These are phyloP conservation scores for Argynnis bischoffii DNA, from an alignment of 2,888 invertebrate species.

Conservation along the genomic window DNA sequence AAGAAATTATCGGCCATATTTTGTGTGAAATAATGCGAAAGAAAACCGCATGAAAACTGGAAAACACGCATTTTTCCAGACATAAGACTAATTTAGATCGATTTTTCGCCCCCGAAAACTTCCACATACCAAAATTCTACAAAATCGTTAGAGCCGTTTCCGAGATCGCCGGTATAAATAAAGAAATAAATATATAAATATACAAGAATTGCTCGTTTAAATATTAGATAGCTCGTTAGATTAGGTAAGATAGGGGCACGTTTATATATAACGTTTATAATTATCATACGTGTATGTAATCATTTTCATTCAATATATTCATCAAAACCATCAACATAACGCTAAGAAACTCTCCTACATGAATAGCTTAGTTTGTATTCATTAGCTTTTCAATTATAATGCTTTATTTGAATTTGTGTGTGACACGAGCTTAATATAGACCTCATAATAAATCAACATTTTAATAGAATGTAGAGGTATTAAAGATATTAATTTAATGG, in stretches of 20 bases:
- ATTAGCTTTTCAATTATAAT: constrained; percentile 39
- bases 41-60: no score
- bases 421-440: constrained; percentile 25
- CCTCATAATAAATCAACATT: constrained; percentile 9
- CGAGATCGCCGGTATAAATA: no score
- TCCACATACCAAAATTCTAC: no score
- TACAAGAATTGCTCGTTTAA: no score
- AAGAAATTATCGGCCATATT: no score
- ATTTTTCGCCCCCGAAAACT: no score
- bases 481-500: constrained; percentile 12
- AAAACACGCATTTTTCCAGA: no score
- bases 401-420: constrained; percentile 28
- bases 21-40: no score
- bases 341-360: constrained; percentile 15
- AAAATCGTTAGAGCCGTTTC: no score
- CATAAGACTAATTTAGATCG: no score
- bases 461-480: constrained; percentile 20
- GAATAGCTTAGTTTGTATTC: constrained; percentile 38
- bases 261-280: constrained; percentile 12
- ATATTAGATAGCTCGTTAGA: no score
- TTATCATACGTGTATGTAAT: constrained; percentile 18
- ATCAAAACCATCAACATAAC: constrained; percentile 32
- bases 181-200: no score
- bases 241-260: constrained; percentile 21
- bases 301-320: constrained; percentile 26